Base-by-base conservation (phyloP, 2,888 invertebrate species). In the Phyllotreta striolata region DNA sequence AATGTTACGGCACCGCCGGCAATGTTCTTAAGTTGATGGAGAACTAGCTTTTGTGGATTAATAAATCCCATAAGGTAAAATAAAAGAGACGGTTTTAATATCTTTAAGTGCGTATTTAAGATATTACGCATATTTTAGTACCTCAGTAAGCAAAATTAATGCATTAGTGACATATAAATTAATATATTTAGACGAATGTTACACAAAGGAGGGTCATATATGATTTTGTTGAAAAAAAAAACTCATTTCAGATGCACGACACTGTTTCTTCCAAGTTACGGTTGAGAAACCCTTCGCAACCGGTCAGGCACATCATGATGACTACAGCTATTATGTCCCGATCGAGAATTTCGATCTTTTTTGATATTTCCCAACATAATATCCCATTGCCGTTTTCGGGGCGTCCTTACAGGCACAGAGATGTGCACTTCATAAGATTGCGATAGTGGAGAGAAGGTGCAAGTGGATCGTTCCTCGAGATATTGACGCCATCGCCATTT, bases 231-330 rank as follows among this genome's bases (percentile, higher is more conserved):
- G 24, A 24, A 24, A 24, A 24, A 4, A 4, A 24, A 1, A 3
- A 24, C n/a, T 24, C 1, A 24, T 24, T 24, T 24, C 24, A 4
- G n/a, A 47, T 35, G 56, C 35, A 62, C 49, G 62, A 38, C 49
- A 39, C 55, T 59, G 59, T 38, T n/a, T 49, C 34, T 13, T 43
- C 44, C 44, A 57, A 57, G 55, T 49, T 73, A 67, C 72, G 74
- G 69, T 55, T 73, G 74, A 66, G 62, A 67, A 24, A 24, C 64
- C 71, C 66, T 73, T 75, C 70, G 69, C 68, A 72, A 68, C 66
- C 71, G 75, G 73, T 74, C 73, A 74, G 75, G 73, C 73, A 76
- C 74, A 76, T 73, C 74, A 74, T 74, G 71, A 73, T 70, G 74
- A 75, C 75, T 74, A 75, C 72, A 72, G 74, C 74, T 75, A 73